A percentile compares a stretch with the other conserved stretches of the same genome.
Conservation (phyloP, 2,797 vertebrate genomes). For the Bradypodion pumilum region DNA sequence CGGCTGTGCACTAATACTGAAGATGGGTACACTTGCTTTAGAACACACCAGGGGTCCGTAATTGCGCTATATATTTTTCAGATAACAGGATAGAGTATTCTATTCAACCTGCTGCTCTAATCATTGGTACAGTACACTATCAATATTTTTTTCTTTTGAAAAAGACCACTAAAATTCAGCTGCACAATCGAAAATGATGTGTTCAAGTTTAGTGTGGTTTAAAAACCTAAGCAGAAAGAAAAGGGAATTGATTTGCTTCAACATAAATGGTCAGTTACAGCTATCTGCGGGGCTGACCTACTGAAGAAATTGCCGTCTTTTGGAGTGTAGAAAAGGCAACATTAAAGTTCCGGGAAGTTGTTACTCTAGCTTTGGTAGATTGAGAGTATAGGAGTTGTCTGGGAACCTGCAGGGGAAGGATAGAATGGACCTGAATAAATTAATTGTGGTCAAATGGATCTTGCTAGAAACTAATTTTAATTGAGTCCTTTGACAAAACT, state of each 20-base stretch:
- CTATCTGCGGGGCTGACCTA: conserved; percentile 40
- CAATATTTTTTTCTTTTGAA: conserved; percentile 31
- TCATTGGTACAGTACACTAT: conserved; percentile 42
- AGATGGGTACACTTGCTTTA: conserved; percentile 36
- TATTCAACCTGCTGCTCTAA: conserved; percentile 10
- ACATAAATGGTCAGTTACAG: conserved; percentile 57
- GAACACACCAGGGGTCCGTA: conserved; percentile 12
- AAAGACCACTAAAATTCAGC: conserved; percentile 47
- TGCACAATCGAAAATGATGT: conserved; percentile 51
- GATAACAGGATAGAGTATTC: conserved; percentile 22
- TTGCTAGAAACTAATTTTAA: conserved; percentile 80
- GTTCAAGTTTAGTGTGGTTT: conserved; percentile 48
- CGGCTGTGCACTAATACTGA: conserved; percentile 35
- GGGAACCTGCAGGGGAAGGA: conserved; percentile 10
- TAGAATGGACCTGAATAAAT: conserved; percentile 49
- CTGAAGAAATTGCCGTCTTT: conserved; percentile 59
- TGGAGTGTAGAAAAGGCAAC: conserved; percentile 21
- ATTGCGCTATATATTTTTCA: conserved; percentile 27
- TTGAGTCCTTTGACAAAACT: conserved; percentile 61
- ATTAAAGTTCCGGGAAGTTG: conserved; percentile 43
- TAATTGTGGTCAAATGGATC: conserved; percentile 62
- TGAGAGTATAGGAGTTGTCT: conserved; percentile 42
- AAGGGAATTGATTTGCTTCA: conserved; percentile 59
- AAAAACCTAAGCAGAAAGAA: conserved; percentile 35
- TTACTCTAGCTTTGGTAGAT: conserved; percentile 34